Percentiles rank a stretch among this genome's conserved stretches.
Conservation (phyloP, 2,888 invertebrate species). For the Platycheirus rosarum region DNA sequence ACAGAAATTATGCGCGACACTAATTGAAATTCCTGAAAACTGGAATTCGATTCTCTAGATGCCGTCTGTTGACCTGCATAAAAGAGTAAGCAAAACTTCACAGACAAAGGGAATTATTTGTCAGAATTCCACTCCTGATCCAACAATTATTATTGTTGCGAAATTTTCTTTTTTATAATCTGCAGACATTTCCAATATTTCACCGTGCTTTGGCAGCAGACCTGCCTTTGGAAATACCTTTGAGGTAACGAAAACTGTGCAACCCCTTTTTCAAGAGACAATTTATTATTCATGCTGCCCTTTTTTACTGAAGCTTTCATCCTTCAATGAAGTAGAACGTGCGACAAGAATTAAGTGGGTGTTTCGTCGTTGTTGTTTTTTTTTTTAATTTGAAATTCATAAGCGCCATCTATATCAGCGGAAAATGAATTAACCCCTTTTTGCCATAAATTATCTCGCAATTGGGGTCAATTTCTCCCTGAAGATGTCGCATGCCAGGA, state of each 20-base stretch:
- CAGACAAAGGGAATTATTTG: constrained; percentile 6
- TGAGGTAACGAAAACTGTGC: not conserved
- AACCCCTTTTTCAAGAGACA: constrained; percentile 42
- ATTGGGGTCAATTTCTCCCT: constrained; percentile 57
- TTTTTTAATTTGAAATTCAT: constrained; percentile 32
- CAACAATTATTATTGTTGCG: no score
- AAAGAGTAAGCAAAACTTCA: not conserved
- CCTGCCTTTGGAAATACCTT: constrained; percentile 14
- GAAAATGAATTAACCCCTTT: constrained; percentile 9
- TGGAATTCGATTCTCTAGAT: constrained; percentile 41
- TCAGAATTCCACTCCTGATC: constrained; percentile 21
- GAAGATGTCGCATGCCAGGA: no score
- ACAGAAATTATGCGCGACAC: not conserved
- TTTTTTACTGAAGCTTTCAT: constrained; percentile 36
- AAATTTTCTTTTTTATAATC: constrained; percentile 38
- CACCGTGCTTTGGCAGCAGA: no score
- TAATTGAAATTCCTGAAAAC: constrained; percentile 58
- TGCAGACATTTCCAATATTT: constrained; percentile 12
- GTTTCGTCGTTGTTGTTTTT: not conserved
- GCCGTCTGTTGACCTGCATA: constrained; percentile 31
- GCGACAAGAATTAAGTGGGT: constrained; percentile 11
- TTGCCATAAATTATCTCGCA: constrained; percentile 28
- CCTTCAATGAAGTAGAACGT: constrained; percentile 44
- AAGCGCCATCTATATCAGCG: constrained; percentile 25
- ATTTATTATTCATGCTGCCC: constrained; percentile 54